Evolutionary conservation across 2,797 vertebrate genomes (phyloP).

Genomic region (Pseudochirops cupreus): DNA sequence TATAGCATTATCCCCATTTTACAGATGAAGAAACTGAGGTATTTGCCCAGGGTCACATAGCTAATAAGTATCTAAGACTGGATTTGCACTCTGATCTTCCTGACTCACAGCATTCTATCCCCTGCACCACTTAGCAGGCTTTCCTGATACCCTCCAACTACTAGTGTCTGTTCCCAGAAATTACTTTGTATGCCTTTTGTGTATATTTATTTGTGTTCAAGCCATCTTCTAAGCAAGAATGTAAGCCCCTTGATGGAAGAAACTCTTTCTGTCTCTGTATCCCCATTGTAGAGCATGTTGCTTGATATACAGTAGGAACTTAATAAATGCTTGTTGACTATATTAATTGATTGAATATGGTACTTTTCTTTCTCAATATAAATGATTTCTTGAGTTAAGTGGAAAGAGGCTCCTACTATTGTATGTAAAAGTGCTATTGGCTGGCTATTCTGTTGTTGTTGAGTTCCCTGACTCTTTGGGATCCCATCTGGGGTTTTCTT

Average conservation of each 20-base stretch:
- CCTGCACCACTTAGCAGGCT: not conserved
- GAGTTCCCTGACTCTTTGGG: not conserved
- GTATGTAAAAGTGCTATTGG: not conserved
- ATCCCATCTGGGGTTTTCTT: not conserved
- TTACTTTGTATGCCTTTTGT: not conserved
- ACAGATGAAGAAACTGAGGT: not conserved
- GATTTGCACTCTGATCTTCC: not conserved
- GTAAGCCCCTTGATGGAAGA: not conserved
- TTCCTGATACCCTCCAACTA: not conserved
- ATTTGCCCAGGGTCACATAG: not conserved
- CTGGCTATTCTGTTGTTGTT: not conserved
- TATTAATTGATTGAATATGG: not conserved
- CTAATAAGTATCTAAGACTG: not conserved
- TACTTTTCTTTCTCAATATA: not conserved
- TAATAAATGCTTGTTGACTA: not conserved
- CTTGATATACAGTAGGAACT: not conserved
- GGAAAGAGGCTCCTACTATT: not conserved
- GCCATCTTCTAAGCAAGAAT: not conserved
- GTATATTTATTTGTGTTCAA: not conserved
- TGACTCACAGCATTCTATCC: not conserved
- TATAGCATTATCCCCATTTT: not conserved
- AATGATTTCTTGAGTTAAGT: not conserved
- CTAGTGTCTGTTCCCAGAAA: not conserved
- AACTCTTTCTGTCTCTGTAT: not conserved
- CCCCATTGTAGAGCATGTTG: not conserved